Conservation (phyloP, 1,140 invertebrate genomes). For the Cotesia vestalis region DNA sequence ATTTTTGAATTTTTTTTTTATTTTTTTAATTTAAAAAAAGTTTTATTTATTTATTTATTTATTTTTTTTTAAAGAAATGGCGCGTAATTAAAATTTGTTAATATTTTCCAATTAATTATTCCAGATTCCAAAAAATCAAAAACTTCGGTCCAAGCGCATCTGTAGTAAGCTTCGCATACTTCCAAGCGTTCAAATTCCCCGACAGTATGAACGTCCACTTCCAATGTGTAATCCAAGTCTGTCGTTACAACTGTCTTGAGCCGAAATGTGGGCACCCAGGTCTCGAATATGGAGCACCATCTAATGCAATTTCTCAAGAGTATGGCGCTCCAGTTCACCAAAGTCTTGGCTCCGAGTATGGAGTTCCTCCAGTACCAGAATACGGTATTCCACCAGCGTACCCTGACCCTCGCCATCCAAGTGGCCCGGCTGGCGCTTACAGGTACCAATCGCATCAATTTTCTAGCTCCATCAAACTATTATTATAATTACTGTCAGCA, state of each 20-base stretch:
- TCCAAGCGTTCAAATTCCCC: constrained; percentile 96
- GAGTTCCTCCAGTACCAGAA: constrained; percentile 72
- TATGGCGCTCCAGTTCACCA: constrained; percentile 73
- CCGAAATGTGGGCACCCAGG: constrained; percentile 81
- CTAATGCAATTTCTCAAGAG: constrained; percentile 70
- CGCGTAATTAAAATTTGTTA: background rate
- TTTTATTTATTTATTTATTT: too few species aligned
- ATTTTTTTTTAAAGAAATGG: background rate
- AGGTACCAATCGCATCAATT: constrained; percentile 49
- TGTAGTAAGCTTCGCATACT: constrained; percentile 93
- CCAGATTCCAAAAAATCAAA: constrained; percentile 93
- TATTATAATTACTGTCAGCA: background rate
- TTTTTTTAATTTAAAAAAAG: too few species aligned
- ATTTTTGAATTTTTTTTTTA: too few species aligned
- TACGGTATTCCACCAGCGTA: constrained; percentile 80
- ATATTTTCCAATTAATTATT: constrained; percentile 35
- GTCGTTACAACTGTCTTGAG: constrained; percentile 91
- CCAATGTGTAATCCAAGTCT: constrained; percentile 96
- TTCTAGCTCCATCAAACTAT: background rate
- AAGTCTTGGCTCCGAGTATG: constrained; percentile 73
- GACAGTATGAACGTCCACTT: constrained; percentile 98
- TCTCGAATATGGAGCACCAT: constrained; percentile 76
- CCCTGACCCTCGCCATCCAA: constrained; percentile 84
- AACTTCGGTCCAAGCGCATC: constrained; percentile 94
- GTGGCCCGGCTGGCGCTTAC: constrained; percentile 81